phyloP scores from a whole-genome alignment of 2,888 invertebrate species.

The Ernsta delagoae region DNA sequence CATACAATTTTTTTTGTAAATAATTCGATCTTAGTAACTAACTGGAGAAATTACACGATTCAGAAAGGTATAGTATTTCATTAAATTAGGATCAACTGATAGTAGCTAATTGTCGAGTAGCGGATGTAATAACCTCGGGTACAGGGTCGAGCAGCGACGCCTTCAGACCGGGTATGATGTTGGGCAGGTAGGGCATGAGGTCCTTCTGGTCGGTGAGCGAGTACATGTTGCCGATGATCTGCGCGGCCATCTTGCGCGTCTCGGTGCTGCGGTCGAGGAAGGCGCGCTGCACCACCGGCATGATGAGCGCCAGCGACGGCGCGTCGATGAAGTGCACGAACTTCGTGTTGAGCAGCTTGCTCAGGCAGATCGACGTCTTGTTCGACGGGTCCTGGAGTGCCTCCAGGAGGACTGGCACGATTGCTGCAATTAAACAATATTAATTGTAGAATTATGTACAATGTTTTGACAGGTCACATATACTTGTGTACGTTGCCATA shows the following conservation, averaged over 20 bases:
- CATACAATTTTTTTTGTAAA: too few species aligned
- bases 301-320: conserved; percentile 98
- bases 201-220: conserved; percentile 99
- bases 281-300: conserved; percentile 99
- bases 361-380: conserved; percentile 96
- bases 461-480: too few species aligned
- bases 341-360: conserved; percentile 96
- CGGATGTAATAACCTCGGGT: too few species aligned
- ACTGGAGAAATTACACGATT: too few species aligned
- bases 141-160: conserved; percentile 98
- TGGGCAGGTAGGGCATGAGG: conserved; percentile 97
- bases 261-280: conserved; percentile 99
- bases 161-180: conserved; percentile 98
- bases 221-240: conserved; percentile 99
- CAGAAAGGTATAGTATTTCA: too few species aligned
- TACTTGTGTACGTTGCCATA: too few species aligned
- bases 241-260: conserved; percentile 99
- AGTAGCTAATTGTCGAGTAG: too few species aligned
- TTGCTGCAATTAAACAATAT: conserved; percentile 79
- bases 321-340: conserved; percentile 99
- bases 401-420: conserved; percentile 93
- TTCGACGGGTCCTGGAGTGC: conserved; percentile 98
- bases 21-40: too few species aligned
- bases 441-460: too few species aligned
- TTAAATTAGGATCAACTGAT: too few species aligned